Base-by-base conservation (phyloP, 2,888 invertebrate species). In the Tinea trinotella region DNA sequence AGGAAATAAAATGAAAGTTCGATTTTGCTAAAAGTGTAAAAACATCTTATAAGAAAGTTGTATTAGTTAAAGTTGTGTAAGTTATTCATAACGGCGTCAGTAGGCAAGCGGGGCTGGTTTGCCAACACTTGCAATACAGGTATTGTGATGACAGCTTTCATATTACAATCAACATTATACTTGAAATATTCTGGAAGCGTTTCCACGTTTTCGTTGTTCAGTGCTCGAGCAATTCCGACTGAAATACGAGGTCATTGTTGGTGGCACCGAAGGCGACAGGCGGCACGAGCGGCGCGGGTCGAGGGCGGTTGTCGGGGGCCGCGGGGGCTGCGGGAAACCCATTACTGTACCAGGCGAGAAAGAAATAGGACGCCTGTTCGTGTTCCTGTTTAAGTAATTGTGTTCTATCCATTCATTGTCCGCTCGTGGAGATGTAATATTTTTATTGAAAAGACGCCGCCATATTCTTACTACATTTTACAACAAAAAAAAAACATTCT, bases 181-280 rank as follows among this genome's bases (percentile, higher is more conserved):
- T 56, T 24, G n/a, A 59, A 59, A 61, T 58, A 60, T 57, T 53
- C 53, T 56, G 34, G 55, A 52, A 66, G 68, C 79, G 72, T 76
- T 79, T 78, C 76, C 71, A 69, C 70, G 73, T 73, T 80, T 80
- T 76, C 76, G 70, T 73, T 76, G 76, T 80, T 80, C 82, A 72
- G 71, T 78, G 76, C 83, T 84, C 76, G 76, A 81, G 80, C 82
- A 84, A 85, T 84, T 84, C 78, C 73, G 72, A 68, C 82, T 84
- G 77, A 84, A 85, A 84, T 85, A 85, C 82, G 84, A 77, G 84
- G 84, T 83, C 85, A 81, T 84, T 83, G 84, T 81, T 79, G 83
- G 81, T 81, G 80, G 81, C 81, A 78, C 75, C 76, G 74, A 73
- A 74, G 74, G 76, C 71, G 72, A 70, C 67, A 74, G 63, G 72